Evolutionary conservation across 1,140 invertebrate genomes (phyloP).

Genomic region (Sinonovacula constricta): DNA sequence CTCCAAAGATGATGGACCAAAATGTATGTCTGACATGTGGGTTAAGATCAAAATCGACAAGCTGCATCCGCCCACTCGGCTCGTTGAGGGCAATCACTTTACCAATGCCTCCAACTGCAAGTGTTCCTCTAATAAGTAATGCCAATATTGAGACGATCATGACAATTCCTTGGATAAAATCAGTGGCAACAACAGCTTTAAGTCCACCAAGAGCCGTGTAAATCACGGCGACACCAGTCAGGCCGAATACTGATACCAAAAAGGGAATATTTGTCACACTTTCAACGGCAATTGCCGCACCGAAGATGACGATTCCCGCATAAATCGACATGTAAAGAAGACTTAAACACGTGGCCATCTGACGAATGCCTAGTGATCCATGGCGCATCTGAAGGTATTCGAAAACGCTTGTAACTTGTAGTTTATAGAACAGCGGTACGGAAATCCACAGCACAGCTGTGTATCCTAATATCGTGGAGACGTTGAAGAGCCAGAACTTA

Average conservation of each 20-base stretch:
- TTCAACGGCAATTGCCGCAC: neutral
- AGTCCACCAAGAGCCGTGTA: slow-evolving; percentile 1
- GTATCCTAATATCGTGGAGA: slow-evolving; percentile 5
- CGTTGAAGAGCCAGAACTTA: slow-evolving; percentile 10
- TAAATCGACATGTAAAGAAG: neutral
- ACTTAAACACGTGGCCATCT: neutral
- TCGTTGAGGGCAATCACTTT: neutral
- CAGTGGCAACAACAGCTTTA: slow-evolving; percentile 2
- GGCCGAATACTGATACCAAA: neutral
- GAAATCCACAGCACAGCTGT: neutral
- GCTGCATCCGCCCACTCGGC: neutral
- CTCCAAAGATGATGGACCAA: neutral
- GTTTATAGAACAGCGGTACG: neutral
- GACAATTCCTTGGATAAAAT: neutral
- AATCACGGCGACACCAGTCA: neutral
- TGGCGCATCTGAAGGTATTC: neutral
- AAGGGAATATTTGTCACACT: neutral
- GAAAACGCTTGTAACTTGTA: slow-evolving; percentile 6
- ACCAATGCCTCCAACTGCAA: neutral
- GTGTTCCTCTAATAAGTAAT: neutral
- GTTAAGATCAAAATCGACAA: neutral
- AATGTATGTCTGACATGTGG: neutral
- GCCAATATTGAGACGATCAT: neutral
- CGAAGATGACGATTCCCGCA: slow-evolving; percentile 1
- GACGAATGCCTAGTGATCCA: neutral